Conservation (phyloP, 2,888 invertebrate genomes). For the Chaitophorus viminalis region DNA sequence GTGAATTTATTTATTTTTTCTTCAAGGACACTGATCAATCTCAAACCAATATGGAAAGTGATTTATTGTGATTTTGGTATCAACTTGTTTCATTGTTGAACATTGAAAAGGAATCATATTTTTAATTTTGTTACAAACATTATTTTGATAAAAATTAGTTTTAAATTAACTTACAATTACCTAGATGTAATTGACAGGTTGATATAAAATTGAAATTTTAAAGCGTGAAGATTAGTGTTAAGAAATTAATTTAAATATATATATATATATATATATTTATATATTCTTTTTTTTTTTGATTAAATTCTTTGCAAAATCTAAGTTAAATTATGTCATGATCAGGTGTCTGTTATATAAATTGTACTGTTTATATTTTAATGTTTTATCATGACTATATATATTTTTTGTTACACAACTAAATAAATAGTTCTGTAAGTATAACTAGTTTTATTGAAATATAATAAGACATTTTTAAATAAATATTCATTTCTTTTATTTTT, state of each 20-base stretch:
- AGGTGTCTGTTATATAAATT: slow-evolving; percentile 60
- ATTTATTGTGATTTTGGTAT: slow-evolving; percentile 54
- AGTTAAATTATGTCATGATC: slow-evolving; percentile 34
- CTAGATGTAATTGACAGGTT: slow-evolving; percentile 27
- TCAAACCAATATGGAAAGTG: slow-evolving; percentile 57
- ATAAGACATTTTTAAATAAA: slow-evolving; percentile 33
- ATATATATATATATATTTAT: no score
- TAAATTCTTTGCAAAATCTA: slow-evolving; percentile 17
- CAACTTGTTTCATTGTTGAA: slow-evolving; percentile 48
- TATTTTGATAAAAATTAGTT: slow-evolving; percentile 50
- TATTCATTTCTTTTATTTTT: background rate
- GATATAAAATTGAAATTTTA: slow-evolving; percentile 20
- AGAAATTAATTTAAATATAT: slow-evolving; percentile 16
- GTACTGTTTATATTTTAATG: slow-evolving; percentile 58
- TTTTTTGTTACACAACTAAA: slow-evolving; percentile 56
- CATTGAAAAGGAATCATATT: slow-evolving; percentile 40
- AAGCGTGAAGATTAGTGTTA: slow-evolving; percentile 24
- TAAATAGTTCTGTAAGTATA: slow-evolving; percentile 35
- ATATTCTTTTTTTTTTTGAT: slow-evolving; percentile 25
- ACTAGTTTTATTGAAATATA: slow-evolving; percentile 49
- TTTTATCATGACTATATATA: slow-evolving; percentile 54
- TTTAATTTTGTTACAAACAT: slow-evolving; percentile 58
- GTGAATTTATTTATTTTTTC: slow-evolving; percentile 30
- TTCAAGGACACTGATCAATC: slow-evolving; percentile 51
- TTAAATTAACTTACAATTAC: slow-evolving; percentile 22